Conservation (phyloP, 2,113 vertebrate species). For the Vidua chalybeata region DNA sequence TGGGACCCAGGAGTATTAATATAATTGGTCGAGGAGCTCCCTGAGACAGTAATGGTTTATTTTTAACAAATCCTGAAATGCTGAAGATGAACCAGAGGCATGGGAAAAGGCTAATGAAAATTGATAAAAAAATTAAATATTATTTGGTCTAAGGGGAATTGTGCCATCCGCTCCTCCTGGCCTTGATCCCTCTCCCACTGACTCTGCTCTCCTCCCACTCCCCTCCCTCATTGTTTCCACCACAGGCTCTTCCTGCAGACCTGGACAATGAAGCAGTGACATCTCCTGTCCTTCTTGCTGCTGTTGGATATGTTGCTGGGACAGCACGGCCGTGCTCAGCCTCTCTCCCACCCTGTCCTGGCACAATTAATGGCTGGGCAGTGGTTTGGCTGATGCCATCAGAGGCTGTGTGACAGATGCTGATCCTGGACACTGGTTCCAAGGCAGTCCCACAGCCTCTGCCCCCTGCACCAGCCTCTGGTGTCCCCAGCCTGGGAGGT, state of each 20-base stretch:
- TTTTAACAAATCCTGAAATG: slow-evolving; percentile 34
- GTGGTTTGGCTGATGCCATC: neutral
- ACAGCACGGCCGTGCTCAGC: fast-evolving
- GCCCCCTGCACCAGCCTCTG: neutral
- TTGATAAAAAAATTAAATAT: slow-evolving; percentile 18
- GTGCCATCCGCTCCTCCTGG: neutral
- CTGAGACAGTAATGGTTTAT: neutral
- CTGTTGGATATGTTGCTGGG: fast-evolving
- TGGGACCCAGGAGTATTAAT: slow-evolving; percentile 47
- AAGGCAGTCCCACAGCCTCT: too few relatives aligned
- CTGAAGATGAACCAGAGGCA: neutral
- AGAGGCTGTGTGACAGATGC: too few relatives aligned
- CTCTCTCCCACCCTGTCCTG: neutral
- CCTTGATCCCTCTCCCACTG: neutral
- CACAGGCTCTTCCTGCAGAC: neutral
- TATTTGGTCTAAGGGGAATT: neutral
- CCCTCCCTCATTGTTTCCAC: fast-evolving
- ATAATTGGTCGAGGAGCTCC: slow-evolving; percentile 40
- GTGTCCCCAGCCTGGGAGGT: neutral
- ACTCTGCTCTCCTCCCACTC: neutral
- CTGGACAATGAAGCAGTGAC: fast-evolving
- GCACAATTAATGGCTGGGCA: neutral
- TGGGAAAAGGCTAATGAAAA: slow-evolving; percentile 28
- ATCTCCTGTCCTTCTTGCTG: neutral
- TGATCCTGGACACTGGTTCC: neutral